Evolutionary conservation across 1,140 invertebrate genomes (phyloP).

Genomic region (Macrocentrus cingulum): DNA sequence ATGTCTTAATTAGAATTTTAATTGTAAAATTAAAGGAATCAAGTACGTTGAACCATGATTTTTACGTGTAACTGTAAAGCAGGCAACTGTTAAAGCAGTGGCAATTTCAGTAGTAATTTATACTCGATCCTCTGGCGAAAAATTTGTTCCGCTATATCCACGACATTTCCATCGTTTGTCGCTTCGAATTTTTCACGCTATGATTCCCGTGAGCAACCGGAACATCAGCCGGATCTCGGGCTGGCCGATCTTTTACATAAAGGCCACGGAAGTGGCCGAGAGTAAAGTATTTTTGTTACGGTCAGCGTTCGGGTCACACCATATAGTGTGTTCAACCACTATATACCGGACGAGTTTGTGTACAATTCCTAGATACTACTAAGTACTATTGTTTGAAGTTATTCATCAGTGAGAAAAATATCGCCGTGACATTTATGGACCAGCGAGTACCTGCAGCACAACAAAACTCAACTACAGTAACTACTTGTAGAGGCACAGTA

Average conservation of each 20-base stretch:
- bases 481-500: too few relatives aligned
- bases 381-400: conserved; percentile 23
- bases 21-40: conserved; percentile 25
- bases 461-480: conserved; percentile 1
- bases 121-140: conserved; percentile 35
- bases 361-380: not conserved
- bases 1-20: conserved; percentile 17
- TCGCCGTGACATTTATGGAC: conserved; percentile 32
- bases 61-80: conserved; percentile 46
- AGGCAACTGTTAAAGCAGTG: conserved; percentile 29
- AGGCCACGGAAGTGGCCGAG: conserved; percentile 46
- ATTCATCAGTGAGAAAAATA: conserved; percentile 23
- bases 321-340: too few relatives aligned
- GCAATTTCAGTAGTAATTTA: conserved; percentile 33
- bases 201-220: conserved; percentile 25
- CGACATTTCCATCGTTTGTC: conserved; percentile 9
- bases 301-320: conserved; percentile 34
- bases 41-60: conserved; percentile 21
- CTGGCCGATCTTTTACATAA: conserved; percentile 52
- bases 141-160: conserved; percentile 49
- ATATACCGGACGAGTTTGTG: conserved; percentile 25
- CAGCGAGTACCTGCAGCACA: conserved; percentile 13
- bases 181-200: not conserved
- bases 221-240: conserved; percentile 37
- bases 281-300: conserved; percentile 55